Evolutionary conservation across 1,140 invertebrate genomes (phyloP), one percentile per base, ranked within the genome.

Genomic region (Dinoponera quadriceps): DNA sequence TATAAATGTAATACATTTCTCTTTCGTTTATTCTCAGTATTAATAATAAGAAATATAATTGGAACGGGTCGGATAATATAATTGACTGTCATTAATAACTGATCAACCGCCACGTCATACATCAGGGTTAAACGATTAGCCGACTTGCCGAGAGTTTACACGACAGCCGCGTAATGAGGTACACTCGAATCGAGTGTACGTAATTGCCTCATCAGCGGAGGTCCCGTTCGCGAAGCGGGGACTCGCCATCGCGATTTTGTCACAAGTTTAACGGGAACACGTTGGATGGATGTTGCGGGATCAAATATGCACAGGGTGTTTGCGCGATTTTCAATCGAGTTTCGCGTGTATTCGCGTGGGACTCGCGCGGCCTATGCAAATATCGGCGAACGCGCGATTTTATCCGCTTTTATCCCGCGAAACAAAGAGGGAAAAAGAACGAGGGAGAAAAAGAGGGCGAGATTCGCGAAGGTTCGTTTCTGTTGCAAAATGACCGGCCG

Each of bases 171-270:
- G 33, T 77, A 77, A 77, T 77, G 74, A 66, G 62, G 27, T 77
- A 66, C 60, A 65, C 74, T 77, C 48, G 29, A 77, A 77, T 77
- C 74, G 60, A 77, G 63, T 77, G 63, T 66, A 77, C 27, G 48
- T 77, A 77, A 77, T 77, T 77, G 74, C 74, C 74, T 77, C 74
- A 77, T 77, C 74, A 77, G 18, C 48, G 49, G 60, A 66, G 62
- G 74, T 77, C 74, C 74, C 74, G 74, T 77, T 77, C 60, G 49
- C 49, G 74, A 49, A 66, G 60, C 11, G 49, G 49, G 66, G 38
- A 66, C 74, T 33, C 29, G 29, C 49, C 74, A 38, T 66, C 60
- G 62, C 74, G 74, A 77, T 77, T 77, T 77, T 77, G 74, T 66
- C 74, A 54, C 44, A 18, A 38, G 62, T 77, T 77, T 66, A 66